A percentile compares a stretch with the other conserved stretches of the same genome.
phyloP scores from a whole-genome alignment of 2,113 vertebrate species.

The Galbula dea region DNA sequence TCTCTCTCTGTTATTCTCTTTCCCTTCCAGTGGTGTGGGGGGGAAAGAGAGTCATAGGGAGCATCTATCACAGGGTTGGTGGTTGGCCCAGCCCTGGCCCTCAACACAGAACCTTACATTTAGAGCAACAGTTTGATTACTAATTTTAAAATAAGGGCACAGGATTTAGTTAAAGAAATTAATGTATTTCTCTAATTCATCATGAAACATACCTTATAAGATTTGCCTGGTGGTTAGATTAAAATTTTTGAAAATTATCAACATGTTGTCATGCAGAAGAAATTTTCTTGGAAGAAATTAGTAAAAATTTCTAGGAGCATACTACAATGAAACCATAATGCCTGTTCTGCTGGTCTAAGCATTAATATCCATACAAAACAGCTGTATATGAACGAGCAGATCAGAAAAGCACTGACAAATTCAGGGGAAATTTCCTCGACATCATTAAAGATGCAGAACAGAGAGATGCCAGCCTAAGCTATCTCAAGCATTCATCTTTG shows the following conservation, averaged over 20 bases:
- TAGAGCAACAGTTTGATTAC: background rate
- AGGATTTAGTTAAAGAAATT: background rate
- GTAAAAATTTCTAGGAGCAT: background rate
- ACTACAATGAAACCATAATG: background rate
- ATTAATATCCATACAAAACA: background rate
- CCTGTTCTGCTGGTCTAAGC: background rate
- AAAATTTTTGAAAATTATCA: background rate
- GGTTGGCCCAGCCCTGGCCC: no score
- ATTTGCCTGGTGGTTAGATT: background rate
- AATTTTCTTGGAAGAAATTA: background rate
- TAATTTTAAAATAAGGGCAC: background rate
- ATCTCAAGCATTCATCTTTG: background rate
- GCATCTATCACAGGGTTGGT: no score
- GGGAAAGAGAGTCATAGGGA: no score
- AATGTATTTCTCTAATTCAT: background rate
- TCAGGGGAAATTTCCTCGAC: background rate
- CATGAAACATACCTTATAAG: background rate
- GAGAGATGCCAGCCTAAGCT: background rate
- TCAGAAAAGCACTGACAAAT: background rate
- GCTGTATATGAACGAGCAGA: background rate
- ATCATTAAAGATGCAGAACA: background rate
- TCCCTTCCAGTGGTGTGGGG: no score
- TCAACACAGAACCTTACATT: background rate
- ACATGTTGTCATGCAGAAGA: background rate
- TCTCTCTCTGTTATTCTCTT: no score